phyloP scores from a whole-genome alignment of 2,113 vertebrate genomes.

The Gila orcuttii region DNA sequence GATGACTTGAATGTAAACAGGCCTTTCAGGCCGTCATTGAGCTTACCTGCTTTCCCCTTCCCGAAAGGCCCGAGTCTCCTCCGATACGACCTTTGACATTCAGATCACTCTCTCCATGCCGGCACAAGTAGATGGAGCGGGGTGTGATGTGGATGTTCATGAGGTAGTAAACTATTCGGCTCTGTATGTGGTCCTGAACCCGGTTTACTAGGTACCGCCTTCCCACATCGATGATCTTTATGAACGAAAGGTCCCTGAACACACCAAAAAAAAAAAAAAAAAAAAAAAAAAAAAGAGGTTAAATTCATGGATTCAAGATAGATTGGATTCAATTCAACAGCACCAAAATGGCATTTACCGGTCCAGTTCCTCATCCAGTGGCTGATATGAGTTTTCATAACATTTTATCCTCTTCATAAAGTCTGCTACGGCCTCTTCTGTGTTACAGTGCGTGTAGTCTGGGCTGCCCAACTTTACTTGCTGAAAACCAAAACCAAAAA shows the following conservation, averaged over 20 bases:
- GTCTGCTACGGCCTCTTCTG: slow-evolving; percentile 91
- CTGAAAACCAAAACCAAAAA: slow-evolving; percentile 66
- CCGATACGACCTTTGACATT: slow-evolving; percentile 94
- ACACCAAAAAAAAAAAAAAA: neutral
- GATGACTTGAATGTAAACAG: neutral
- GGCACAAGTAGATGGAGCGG: slow-evolving; percentile 97
- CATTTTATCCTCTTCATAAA: slow-evolving; percentile 98
- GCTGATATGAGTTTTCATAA: slow-evolving; percentile 93
- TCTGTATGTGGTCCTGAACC: slow-evolving; percentile 97
- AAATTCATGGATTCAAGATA: neutral
- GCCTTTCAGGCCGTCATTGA: no score
- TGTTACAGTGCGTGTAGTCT: slow-evolving; percentile 92
- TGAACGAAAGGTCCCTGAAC: slow-evolving; percentile 92
- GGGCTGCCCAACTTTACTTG: slow-evolving; percentile 98
- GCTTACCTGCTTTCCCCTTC: slow-evolving; percentile 83
- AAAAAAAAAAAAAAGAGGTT: neutral
- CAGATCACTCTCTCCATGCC: slow-evolving; percentile 97
- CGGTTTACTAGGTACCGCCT: slow-evolving; percentile 93
- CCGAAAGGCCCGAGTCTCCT: slow-evolving; percentile 91
- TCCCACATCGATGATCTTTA: slow-evolving; percentile 98
- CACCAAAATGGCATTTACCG: slow-evolving; percentile 75
- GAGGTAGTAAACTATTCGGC: slow-evolving; percentile 98
- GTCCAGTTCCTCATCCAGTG: slow-evolving; percentile 89
- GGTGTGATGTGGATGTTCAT: slow-evolving; percentile 99
- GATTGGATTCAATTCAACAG: neutral